Conservation (phyloP, 2,888 invertebrate genomes). For the Drosophila tanythrix region DNA sequence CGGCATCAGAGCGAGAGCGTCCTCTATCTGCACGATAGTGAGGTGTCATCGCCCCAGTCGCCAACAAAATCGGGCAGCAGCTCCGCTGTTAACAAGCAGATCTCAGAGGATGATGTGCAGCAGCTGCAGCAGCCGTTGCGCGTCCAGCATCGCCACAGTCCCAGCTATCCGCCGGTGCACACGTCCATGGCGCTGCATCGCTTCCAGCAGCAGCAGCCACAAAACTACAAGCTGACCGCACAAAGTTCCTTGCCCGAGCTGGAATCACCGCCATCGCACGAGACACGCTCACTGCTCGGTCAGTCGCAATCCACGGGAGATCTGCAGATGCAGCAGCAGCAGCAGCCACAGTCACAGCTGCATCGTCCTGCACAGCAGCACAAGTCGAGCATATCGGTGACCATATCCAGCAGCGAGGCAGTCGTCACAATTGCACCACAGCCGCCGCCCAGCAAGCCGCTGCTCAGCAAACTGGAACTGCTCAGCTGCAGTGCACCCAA, state of each 20-base stretch:
- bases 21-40: conserved; percentile 87
- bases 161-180: conserved; percentile 82
- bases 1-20: conserved; percentile 92
- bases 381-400: conserved; percentile 83
- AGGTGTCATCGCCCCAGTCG: conserved; percentile 58
- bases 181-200: conserved; percentile 73
- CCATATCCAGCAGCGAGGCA: conserved; percentile 78
- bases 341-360: conserved; percentile 31
- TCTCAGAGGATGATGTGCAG: conserved; percentile 59
- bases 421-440: conserved; percentile 72
- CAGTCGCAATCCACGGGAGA: conserved; percentile 75
- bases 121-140: conserved; percentile 50
- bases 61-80: conserved; percentile 36
- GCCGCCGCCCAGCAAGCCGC: conserved; percentile 66
- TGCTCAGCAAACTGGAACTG: conserved; percentile 59
- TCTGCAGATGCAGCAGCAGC: conserved; percentile 56
- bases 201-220: conserved; percentile 67
- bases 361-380: conserved; percentile 64
- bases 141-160: conserved; percentile 82
- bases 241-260: conserved; percentile 76
- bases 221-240: conserved; percentile 47
- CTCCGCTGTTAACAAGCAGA: conserved; percentile 30
- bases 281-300: conserved; percentile 39
- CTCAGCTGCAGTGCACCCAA: conserved; percentile 69
- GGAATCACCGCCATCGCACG: conserved; percentile 36